Percentiles rank a stretch among this genome's conserved stretches.
Conservation (phyloP, 2,888 invertebrate species). For the Amphipyra tragopoginis region DNA sequence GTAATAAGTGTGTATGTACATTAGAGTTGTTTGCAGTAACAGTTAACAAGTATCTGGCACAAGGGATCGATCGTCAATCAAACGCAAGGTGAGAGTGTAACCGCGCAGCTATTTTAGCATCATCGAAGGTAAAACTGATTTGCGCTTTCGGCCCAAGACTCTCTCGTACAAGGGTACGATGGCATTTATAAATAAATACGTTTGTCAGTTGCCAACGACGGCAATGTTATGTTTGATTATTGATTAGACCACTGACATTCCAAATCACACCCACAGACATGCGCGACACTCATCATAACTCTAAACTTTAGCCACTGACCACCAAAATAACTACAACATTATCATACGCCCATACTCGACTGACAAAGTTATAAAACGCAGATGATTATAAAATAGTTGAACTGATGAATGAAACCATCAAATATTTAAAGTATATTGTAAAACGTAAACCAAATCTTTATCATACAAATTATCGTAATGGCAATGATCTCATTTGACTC, state of each 20-base stretch:
- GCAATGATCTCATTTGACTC: slow-evolving; percentile 84
- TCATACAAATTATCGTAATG: slow-evolving; percentile 78
- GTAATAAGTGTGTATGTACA: slow-evolving; percentile 68
- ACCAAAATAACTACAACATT: slow-evolving; percentile 44
- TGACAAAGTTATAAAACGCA: slow-evolving; percentile 21
- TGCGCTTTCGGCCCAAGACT: slow-evolving; percentile 88
- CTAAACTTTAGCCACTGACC: slow-evolving; percentile 21
- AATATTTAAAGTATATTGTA: slow-evolving; percentile 62
- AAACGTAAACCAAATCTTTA: slow-evolving; percentile 65
- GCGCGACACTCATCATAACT: slow-evolving; percentile 33
- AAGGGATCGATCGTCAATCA: slow-evolving; percentile 90
- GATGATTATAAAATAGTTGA: slow-evolving; percentile 34
- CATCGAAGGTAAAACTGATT: slow-evolving; percentile 89
- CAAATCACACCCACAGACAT: slow-evolving; percentile 32
- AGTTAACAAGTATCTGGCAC: slow-evolving; percentile 88
- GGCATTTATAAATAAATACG: slow-evolving; percentile 86
- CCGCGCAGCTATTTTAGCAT: slow-evolving; percentile 88
- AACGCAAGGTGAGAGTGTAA: slow-evolving; percentile 89
- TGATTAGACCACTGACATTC: slow-evolving; percentile 67
- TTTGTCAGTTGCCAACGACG: slow-evolving; percentile 82
- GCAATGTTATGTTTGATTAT: slow-evolving; percentile 67
- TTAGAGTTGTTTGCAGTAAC: slow-evolving; percentile 79
- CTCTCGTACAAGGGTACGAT: slow-evolving; percentile 86
- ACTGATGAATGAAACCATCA: slow-evolving; percentile 64
- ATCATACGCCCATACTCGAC: slow-evolving; percentile 35